Evolutionary conservation across 2,888 invertebrate species (phyloP), one percentile per base, ranked within the genome.

Genomic region (Eilema griseolum): DNA sequence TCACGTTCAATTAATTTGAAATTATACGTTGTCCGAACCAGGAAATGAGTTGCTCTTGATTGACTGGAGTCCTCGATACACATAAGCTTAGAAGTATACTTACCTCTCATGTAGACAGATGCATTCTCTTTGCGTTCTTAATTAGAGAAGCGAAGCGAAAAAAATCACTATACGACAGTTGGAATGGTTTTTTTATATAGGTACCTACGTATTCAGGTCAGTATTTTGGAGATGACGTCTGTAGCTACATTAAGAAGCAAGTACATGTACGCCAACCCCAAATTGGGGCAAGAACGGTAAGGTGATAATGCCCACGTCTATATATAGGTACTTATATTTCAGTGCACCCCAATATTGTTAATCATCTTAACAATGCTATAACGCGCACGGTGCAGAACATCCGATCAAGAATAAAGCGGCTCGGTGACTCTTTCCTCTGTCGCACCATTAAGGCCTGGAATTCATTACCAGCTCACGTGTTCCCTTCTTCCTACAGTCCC

Each of bases 31-130:
- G 67, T 71, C 70, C 56, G 56, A 66, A 71, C 56, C 64, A 75
- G 61, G 71, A 76, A 78, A 71, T 72, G 71, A 70, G 69, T 73
- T 73, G 66, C 72, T 70, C 62, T 75, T 81, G 70, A 75, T 78
- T 75, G 75, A 80, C 69, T 52, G 60, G 60, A 77, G 75, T 73
- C 63, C 73, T 80, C 74, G 69, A 79, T 79, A 65, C 23, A 28
- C 20, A 33, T 41, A 62, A 62, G 23, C 37, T 69, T 69, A 65
- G 59, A 62, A 67, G 68, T 67, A 57, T 61, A 61, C n/a, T n/a
- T 61, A 33, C 28, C 20, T 61, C 16, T 41, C 16, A 16, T 59
- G 8, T 46, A 67, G 33, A 28, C 11, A 46, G 3, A 62, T 31
- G 52, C 70, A 68, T 73, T 76, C 80, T 74, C 69, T 76, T 82